phyloP scores from a whole-genome alignment of 2,113 vertebrate genomes.

The Fregetta grallaria region DNA sequence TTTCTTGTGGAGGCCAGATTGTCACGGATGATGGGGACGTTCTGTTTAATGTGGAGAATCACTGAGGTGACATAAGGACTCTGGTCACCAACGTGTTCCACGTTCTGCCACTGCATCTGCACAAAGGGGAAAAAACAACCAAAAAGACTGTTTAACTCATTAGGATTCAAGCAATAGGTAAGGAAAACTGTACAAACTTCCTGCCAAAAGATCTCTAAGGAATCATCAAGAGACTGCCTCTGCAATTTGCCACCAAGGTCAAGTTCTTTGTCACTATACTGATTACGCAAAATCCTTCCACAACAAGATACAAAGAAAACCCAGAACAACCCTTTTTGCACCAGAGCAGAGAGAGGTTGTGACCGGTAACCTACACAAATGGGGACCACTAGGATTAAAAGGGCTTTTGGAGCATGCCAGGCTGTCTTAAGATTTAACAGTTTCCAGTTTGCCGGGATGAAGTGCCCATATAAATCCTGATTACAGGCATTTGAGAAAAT shows the following conservation, averaged over 20 bases:
- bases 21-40: conserved; percentile 95
- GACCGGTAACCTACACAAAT: neutral
- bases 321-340: neutral
- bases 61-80: conserved; percentile 98
- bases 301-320: neutral
- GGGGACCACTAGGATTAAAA: neutral
- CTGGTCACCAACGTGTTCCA: conserved; percentile 98
- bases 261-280: neutral
- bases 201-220: conserved; percentile 1
- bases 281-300: neutral
- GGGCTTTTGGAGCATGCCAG: neutral
- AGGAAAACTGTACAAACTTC: conserved; percentile 8
- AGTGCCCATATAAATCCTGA: conserved; percentile 53
- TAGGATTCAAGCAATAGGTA: neutral
- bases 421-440: conserved; percentile 11
- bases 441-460: conserved; percentile 26
- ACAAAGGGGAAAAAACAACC: neutral
- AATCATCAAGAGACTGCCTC: neutral
- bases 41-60: conserved; percentile 98
- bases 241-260: conserved; percentile 10
- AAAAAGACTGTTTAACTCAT: neutral
- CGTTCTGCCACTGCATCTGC: conserved; percentile 99
- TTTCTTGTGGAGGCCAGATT: conserved; percentile 96
- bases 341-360: neutral
- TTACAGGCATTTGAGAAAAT: conserved; percentile 65